Evolutionary conservation across 2,113 vertebrate species (phyloP).

Genomic region (Pachypanchax playfairii): DNA sequence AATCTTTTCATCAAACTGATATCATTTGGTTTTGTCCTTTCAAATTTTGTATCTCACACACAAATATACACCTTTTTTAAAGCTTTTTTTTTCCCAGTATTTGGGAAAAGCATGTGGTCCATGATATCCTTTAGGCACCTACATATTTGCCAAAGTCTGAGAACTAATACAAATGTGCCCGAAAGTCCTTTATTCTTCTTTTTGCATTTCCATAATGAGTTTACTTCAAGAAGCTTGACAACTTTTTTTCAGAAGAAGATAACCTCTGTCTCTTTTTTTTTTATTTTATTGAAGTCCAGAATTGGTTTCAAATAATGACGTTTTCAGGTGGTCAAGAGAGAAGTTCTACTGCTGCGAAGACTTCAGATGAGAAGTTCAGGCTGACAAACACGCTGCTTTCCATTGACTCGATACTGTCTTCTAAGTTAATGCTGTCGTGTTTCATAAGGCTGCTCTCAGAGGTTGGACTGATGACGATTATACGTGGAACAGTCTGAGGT

Average conservation of each 20-base stretch:
- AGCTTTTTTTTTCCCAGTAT: slow-evolving; percentile 30
- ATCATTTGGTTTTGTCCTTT: slow-evolving; percentile 1
- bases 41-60: background rate
- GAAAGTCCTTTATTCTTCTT: background rate
- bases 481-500: slow-evolving; percentile 59
- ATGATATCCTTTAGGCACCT: slow-evolving; percentile 5
- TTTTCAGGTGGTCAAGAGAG: slow-evolving; percentile 49
- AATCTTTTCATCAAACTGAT: background rate
- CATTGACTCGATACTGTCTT: slow-evolving; percentile 40
- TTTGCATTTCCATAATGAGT: background rate
- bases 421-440: slow-evolving; percentile 45
- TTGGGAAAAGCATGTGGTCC: slow-evolving; percentile 22
- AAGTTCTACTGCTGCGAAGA: slow-evolving; percentile 64
- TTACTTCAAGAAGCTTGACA: background rate
- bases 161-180: slow-evolving; percentile 11
- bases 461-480: slow-evolving; percentile 72
- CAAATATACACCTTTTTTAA: no score
- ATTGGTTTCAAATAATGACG: no score
- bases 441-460: slow-evolving; percentile 67
- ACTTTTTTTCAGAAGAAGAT: background rate
- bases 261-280: background rate
- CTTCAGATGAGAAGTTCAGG: slow-evolving; percentile 69
- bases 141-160: slow-evolving; percentile 21
- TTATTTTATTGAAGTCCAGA: background rate
- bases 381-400: slow-evolving; percentile 55